Evolutionary conservation across 2,888 invertebrate genomes (phyloP), one percentile per base, ranked within the genome.

Genomic region (Napeogenes inachia): DNA sequence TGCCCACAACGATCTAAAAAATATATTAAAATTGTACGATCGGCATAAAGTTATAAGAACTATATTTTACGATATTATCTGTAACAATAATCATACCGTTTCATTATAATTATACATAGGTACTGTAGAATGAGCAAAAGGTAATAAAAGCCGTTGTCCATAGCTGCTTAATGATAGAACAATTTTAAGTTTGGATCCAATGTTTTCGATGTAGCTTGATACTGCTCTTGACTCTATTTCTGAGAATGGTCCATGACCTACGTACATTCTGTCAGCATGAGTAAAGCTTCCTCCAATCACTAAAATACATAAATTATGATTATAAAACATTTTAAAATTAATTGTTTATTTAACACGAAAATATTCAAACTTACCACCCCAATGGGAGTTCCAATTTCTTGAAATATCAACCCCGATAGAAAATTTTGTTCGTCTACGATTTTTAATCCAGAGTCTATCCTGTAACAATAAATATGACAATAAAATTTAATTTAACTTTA

Each of bases 371-470:
- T 71, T 73, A 91, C 91, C 89, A 79, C 91, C 92, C 93, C 93
- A 93, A 70, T 92, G 90, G 57, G 92, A 92, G 66, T 89, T 93
- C 92, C 93, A 94, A 75, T 94, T 94, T 65, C 92, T 91, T 64
- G 93, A 92, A 4, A 93, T 86, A 82, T 94, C 94, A 35, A 92
- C 92, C 13, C 94, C 94, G 53, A 82, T 80, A 57, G 91, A 61
- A 4, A 73, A 64, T 0, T 73, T 72, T 0, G 82, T 78, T 1
- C 85, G 90, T 57, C 85, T 82, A 56, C 94, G 86, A 4, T 94
- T 94, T 73, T 94, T 94, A 30, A 92, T 79, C 94, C 94, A 94
- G 61, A 93, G 68, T 54, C 94, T 91, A 54, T 92, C 84, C 91
- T 91, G 62, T 35, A 78, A 77, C 42, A 58, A 35, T 61, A 6